Conservation (phyloP, 2,113 vertebrate genomes). For the Vimba vimba region DNA sequence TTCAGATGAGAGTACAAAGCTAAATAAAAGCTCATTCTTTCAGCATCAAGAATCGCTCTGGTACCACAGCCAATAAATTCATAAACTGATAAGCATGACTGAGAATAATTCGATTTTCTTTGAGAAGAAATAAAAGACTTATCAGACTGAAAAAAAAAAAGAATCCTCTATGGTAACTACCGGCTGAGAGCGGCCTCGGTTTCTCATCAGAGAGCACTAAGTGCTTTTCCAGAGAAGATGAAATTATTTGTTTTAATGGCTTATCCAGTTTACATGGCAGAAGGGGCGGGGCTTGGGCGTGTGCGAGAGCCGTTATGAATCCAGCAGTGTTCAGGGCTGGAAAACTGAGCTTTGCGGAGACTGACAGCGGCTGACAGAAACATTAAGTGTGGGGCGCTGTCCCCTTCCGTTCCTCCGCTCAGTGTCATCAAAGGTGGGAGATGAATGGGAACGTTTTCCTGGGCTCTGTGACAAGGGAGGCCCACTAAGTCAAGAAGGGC, state of each 20-base stretch:
- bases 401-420: background rate
- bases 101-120: slow-evolving; percentile 29
- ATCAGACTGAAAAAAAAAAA: slow-evolving; percentile 6
- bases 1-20: background rate
- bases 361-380: slow-evolving; percentile 2
- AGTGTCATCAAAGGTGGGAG: background rate
- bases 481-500: background rate
- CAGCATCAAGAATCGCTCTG: slow-evolving; percentile 4
- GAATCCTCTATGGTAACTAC: background rate
- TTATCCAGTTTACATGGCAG: slow-evolving; percentile 35
- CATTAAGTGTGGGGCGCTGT: background rate
- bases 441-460: background rate
- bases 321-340: slow-evolving; percentile 24
- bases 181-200: background rate
- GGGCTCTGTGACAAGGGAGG: background rate
- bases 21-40: slow-evolving; percentile 1
- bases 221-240: slow-evolving; percentile 44
- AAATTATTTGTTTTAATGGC: slow-evolving; percentile 39
- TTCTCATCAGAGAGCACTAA: slow-evolving; percentile 42
- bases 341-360: slow-evolving; percentile 8
- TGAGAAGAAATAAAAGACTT: background rate
- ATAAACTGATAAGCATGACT: slow-evolving; percentile 32
- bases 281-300: background rate
- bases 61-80: slow-evolving; percentile 37
- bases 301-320: slow-evolving; percentile 17